Evolutionary conservation across 2,888 invertebrate species (phyloP).

Genomic region (Auanema sp.): DNA sequence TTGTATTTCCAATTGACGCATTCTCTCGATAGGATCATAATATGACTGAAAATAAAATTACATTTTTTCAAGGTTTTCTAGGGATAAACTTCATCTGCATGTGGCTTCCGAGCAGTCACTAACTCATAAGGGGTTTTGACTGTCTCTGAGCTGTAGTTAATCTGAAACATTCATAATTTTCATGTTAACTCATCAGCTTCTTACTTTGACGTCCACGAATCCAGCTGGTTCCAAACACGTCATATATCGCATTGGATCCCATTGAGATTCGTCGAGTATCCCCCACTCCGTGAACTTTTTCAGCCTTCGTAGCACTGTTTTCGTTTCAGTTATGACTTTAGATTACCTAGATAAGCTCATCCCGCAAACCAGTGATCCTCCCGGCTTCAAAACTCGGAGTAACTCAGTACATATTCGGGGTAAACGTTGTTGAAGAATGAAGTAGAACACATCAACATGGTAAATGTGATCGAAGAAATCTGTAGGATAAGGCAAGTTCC

Average conservation of each 20-base stretch:
- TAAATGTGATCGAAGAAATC: conserved; percentile 53
- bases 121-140: conserved; percentile 42
- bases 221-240: conserved; percentile 42
- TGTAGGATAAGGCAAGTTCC: conserved; percentile 56
- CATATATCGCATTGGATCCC: conserved; percentile 52
- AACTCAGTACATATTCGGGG: conserved; percentile 49
- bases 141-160: conserved; percentile 28
- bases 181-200: neutral
- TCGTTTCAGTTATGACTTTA: neutral
- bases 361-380: conserved; percentile 44
- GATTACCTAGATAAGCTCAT: conserved; percentile 45
- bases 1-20: conserved; percentile 32
- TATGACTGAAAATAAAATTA: conserved; percentile 10
- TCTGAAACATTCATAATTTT: conserved; percentile 8
- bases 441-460: conserved; percentile 61
- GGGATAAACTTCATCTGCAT: conserved; percentile 19
- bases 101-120: conserved; percentile 38
- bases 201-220: conserved; percentile 48
- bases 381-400: conserved; percentile 49
- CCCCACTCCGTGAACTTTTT: conserved; percentile 37
- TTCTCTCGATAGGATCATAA: conserved; percentile 24
- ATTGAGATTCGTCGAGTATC: conserved; percentile 41
- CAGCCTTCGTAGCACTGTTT: conserved; percentile 25
- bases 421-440: conserved; percentile 42
- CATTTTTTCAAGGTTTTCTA: neutral